A percentile compares a stretch with the other conserved stretches of the same genome.
These are phyloP conservation scores for Drosophila saltans DNA, from an alignment of 1,140 invertebrate species.

Conservation along the genomic window DNA sequence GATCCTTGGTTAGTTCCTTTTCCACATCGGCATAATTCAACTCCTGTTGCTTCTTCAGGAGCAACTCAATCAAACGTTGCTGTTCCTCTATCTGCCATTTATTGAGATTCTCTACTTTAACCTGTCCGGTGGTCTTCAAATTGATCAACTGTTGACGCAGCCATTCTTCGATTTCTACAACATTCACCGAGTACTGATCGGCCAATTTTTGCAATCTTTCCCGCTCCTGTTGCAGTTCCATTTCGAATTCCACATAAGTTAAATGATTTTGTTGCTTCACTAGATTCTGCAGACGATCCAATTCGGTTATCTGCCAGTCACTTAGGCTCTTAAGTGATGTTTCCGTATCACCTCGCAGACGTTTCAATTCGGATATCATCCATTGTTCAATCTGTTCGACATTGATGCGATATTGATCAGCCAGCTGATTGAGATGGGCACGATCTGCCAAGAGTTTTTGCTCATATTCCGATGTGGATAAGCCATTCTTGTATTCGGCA, in stretches of 20 bases:
- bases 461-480: constrained; percentile 71
- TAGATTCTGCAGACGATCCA: constrained; percentile 67
- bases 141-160: constrained; percentile 73
- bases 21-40: constrained; percentile 68
- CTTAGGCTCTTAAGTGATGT: constrained; percentile 61
- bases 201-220: constrained; percentile 65
- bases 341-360: constrained; percentile 60
- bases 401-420: constrained; percentile 70
- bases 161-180: constrained; percentile 74
- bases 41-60: constrained; percentile 72
- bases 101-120: constrained; percentile 69
- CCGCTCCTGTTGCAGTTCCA: constrained; percentile 70
- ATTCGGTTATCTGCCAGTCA: constrained; percentile 68
- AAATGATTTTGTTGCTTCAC: constrained; percentile 70
- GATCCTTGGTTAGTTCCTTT: constrained; percentile 62
- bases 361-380: constrained; percentile 75
- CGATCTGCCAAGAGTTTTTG: constrained; percentile 66
- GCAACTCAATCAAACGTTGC: constrained; percentile 66
- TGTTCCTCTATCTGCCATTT: constrained; percentile 77
- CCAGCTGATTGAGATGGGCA: constrained; percentile 68
- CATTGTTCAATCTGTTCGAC: constrained; percentile 78
- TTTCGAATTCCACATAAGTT: constrained; percentile 72
- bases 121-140: constrained; percentile 66
- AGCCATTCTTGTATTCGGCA: constrained; percentile 61
- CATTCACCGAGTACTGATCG: constrained; percentile 73